Evolutionary conservation across 1,140 invertebrate genomes (phyloP), one percentile per base, ranked within the genome.

Genomic region (Drosophila biarmipes): DNA sequence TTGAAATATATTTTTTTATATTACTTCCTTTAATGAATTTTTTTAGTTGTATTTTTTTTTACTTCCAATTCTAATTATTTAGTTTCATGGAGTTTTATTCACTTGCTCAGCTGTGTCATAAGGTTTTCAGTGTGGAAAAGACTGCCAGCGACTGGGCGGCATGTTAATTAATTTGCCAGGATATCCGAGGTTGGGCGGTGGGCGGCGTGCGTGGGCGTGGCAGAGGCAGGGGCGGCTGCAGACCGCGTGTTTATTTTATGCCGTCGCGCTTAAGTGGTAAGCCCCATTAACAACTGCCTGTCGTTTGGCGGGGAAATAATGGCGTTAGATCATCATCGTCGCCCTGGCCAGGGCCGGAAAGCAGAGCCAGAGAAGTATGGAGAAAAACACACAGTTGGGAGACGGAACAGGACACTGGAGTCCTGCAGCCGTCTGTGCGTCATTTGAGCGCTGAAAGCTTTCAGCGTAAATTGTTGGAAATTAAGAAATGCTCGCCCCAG

Each of bases 141-240:
- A 34, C 63, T 71, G 51, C 17, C 42, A 56, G 68, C 45, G 45
- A 69, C 46, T 58, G 71, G 55, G 67, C 84, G 76, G 49, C 73
- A 89, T 89, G 84, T 89, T 89, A 89, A 89, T 89, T 89, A 89
- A 89, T 89, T 89, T 89, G 84, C 85, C 84, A 84, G 84, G 84
- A 89, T 84, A 87, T 89, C 67, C 85, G 84, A 56, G 68, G 55
- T 14, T 38, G 49, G 49, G 19, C 34, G 11, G 2, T 12, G 37
- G 48, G 24, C 2, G 7, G 14, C 0, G 37, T 11, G 24, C 1
- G 37, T 19, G 19, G 45, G 48, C 21, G 27, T 35, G 37, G 31
- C 17, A n/a, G 38, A 21, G 35, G 12, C 6, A 12, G n/a, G 24
- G 35, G 15, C 46, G 24, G 15, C 27, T 17, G 48, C 42, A 35